phyloP scores from a whole-genome alignment of 2,797 vertebrate species.

The Gymnoscopelus microlampas region DNA sequence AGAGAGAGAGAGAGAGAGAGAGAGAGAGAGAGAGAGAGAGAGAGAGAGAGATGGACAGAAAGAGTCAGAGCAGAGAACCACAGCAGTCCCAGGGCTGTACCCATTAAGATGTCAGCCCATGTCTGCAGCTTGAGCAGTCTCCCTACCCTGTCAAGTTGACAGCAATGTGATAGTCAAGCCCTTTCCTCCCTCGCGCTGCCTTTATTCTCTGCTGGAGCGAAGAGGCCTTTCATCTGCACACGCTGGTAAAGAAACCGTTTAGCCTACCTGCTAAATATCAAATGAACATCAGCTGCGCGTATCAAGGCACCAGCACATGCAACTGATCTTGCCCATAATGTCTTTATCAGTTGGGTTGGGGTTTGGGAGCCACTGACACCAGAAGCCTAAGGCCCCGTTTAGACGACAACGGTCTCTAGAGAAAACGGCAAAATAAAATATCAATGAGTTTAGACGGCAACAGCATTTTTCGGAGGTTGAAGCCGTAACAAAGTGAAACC shows the following conservation, averaged over 20 bases:
- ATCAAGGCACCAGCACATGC: constrained; percentile 19
- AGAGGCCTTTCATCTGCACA: constrained; percentile 43
- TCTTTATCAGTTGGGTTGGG: constrained; percentile 33
- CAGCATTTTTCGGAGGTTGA: too few relatives aligned
- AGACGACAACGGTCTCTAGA: too few relatives aligned
- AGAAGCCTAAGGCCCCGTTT: not conserved
- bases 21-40: constrained; percentile 7
- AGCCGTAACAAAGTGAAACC: too few relatives aligned
- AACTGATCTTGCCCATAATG: constrained; percentile 26
- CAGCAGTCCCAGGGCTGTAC: constrained; percentile 11
- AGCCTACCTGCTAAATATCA: constrained; percentile 29
- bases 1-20: constrained; percentile 5
- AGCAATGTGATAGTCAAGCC: constrained; percentile 51
- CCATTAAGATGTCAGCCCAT: constrained; percentile 66
- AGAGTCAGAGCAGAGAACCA: constrained; percentile 1
- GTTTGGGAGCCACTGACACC: constrained; percentile 12
- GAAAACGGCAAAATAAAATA: too few relatives aligned
- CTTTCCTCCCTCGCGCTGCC: constrained; percentile 27
- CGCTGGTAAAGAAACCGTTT: constrained; percentile 29
- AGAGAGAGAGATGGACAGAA: not conserved
- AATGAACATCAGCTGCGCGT: constrained; percentile 29
- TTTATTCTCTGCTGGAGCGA: constrained; percentile 38
- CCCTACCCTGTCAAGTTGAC: constrained; percentile 39
- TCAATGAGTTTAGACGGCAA: too few relatives aligned
- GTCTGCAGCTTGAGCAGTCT: constrained; percentile 45